A percentile compares a stretch with the other conserved stretches of the same genome.
Conservation (phyloP, 2,888 invertebrate species). For the Alentia gelatinosa region DNA sequence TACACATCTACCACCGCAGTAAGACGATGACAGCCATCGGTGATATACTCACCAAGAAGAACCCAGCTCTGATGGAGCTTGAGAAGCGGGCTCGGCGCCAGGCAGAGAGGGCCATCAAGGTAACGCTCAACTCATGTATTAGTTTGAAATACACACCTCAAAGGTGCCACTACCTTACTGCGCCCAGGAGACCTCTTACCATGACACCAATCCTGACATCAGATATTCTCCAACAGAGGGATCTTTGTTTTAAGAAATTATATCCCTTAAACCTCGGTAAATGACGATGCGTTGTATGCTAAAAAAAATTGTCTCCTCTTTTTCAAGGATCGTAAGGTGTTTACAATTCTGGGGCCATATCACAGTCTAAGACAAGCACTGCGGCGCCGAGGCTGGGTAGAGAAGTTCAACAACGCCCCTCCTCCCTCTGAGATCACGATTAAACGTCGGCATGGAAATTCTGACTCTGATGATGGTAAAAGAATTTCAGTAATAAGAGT, state of each 20-base stretch:
- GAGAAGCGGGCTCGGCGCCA: slow-evolving; percentile 74
- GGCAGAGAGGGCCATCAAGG: slow-evolving; percentile 78
- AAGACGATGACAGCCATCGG: slow-evolving; percentile 63
- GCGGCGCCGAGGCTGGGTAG: slow-evolving; percentile 80
- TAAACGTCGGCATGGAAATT: background rate
- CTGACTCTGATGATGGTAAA: slow-evolving; percentile 30
- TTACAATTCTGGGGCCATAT: slow-evolving; percentile 80
- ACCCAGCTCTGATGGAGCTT: slow-evolving; percentile 68
- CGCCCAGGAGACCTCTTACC: too few species aligned
- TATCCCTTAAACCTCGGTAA: too few species aligned
- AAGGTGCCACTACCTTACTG: too few species aligned
- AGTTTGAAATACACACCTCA: too few species aligned
- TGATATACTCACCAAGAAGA: slow-evolving; percentile 60
- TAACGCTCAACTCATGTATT: too few species aligned
- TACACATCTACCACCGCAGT: slow-evolving; percentile 65
- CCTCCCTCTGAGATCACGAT: background rate
- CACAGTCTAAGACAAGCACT: slow-evolving; percentile 77
- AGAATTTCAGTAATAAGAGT: background rate
- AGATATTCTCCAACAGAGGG: too few species aligned
- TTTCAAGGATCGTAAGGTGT: slow-evolving; percentile 77
- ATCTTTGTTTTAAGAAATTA: too few species aligned
- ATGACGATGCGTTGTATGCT: too few species aligned
- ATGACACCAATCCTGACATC: too few species aligned
- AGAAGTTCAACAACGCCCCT: slow-evolving; percentile 76
- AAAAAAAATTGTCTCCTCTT: too few species aligned